Percentiles rank a stretch among this genome's conserved stretches.
These are phyloP conservation scores for Cheilosia pagana DNA, from an alignment of 2,888 invertebrate genomes.

Conservation along the genomic window DNA sequence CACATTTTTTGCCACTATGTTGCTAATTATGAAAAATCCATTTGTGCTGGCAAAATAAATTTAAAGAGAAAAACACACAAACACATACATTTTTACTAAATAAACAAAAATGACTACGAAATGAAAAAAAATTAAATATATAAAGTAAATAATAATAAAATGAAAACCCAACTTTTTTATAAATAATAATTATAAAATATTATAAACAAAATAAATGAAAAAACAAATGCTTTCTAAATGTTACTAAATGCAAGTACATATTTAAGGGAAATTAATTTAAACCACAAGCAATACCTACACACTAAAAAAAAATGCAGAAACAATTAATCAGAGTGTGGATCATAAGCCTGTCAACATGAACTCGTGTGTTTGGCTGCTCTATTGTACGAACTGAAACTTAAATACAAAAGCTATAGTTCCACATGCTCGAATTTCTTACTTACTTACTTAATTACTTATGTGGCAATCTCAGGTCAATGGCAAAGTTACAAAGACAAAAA, in stretches of 20 bases:
- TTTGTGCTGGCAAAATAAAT: constrained; percentile 58
- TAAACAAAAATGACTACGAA: constrained; percentile 64
- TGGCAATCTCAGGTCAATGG: too few relatives aligned
- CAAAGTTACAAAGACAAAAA: too few relatives aligned
- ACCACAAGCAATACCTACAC: constrained; percentile 21
- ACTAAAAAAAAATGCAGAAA: neutral
- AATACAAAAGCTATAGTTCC: too few relatives aligned
- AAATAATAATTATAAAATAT: constrained; percentile 71
- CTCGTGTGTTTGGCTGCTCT: too few relatives aligned
- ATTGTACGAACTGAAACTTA: too few relatives aligned
- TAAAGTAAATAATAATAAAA: constrained; percentile 16
- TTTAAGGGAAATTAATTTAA: constrained; percentile 62
- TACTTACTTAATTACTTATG: too few relatives aligned
- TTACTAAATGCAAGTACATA: constrained; percentile 76
- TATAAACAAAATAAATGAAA: constrained; percentile 48
- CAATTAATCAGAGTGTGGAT: too few relatives aligned
- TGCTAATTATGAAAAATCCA: constrained; percentile 53
- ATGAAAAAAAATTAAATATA: constrained; percentile 37
- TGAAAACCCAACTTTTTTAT: constrained; percentile 66
- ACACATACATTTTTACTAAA: constrained; percentile 55
- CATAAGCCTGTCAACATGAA: too few relatives aligned
- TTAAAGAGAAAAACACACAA: constrained; percentile 36
- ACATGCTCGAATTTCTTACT: too few relatives aligned
- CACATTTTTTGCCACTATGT: constrained; percentile 61
- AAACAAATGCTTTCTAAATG: constrained; percentile 77